A percentile compares a stretch with the other conserved stretches of the same genome.
Evolutionary conservation across 2,113 vertebrate genomes (phyloP).

Genomic region (Oenanthe oenanthe): DNA sequence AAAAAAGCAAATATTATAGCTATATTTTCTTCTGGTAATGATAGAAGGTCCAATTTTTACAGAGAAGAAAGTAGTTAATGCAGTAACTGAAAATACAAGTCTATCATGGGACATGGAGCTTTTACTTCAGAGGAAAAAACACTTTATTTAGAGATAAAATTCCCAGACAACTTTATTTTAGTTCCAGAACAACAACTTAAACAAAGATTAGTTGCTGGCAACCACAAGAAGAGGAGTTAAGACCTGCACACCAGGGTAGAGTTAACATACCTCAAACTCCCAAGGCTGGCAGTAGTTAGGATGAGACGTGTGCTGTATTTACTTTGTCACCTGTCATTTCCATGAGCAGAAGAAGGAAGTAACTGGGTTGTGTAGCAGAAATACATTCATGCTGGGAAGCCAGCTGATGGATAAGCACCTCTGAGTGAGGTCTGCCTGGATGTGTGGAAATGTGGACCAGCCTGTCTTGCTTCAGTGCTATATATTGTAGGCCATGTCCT

Average conservation of each 20-base stretch:
- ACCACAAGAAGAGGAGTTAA: neutral
- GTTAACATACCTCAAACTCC: neutral
- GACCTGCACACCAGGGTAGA: neutral
- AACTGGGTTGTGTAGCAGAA: neutral
- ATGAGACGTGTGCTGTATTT: accelerated
- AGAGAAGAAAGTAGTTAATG: neutral
- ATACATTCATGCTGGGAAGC: neutral
- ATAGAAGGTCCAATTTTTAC: neutral
- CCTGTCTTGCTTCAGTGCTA: neutral
- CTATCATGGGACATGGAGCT: neutral
- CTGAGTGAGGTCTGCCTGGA: neutral
- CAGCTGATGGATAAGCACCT: neutral
- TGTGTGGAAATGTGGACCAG: neutral
- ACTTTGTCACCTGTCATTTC: neutral
- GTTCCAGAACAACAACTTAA: neutral
- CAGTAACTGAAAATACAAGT: neutral
- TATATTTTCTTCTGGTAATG: neutral
- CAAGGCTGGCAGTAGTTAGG: neutral
- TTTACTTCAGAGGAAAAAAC: neutral
- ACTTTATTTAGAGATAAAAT: neutral
- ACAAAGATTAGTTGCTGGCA: neutral
- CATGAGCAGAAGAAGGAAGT: neutral
- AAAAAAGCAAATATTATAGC: neutral
- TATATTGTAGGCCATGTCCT: accelerated
- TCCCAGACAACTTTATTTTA: neutral